A percentile compares a stretch with the other conserved stretches of the same genome.
Evolutionary conservation across 2,113 vertebrate genomes (phyloP).

Genomic region (Silurus asotus): DNA sequence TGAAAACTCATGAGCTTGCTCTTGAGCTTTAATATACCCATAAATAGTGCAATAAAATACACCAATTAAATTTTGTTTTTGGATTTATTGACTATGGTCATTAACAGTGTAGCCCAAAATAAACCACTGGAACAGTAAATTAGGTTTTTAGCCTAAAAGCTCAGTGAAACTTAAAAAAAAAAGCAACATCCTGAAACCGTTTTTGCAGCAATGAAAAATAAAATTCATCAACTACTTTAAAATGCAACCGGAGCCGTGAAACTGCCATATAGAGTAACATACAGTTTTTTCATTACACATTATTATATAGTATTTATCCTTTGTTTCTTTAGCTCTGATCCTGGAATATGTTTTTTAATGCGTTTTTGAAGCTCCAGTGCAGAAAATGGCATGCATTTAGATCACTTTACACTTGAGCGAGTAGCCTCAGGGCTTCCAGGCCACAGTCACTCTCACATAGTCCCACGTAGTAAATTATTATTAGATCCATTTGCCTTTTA

Average conservation of each 20-base stretch:
- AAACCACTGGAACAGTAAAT: not conserved
- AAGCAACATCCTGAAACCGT: not conserved
- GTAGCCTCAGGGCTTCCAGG: not conserved
- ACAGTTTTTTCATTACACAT: not conserved
- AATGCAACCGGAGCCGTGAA: too few species aligned
- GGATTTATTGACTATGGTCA: not conserved
- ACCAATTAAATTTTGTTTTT: not conserved
- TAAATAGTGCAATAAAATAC: not conserved
- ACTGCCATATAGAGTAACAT: not conserved
- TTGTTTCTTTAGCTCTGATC: not conserved
- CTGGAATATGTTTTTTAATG: not conserved
- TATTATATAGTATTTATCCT: not conserved
- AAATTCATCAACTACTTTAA: not conserved
- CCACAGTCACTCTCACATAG: slow-evolving; percentile 10
- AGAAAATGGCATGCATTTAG: not conserved
- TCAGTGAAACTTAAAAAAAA: not conserved
- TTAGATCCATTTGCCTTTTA: slow-evolving; percentile 30
- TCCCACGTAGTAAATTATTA: slow-evolving; percentile 17
- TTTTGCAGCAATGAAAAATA: not conserved
- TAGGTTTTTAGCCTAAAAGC: not conserved
- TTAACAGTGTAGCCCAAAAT: not conserved
- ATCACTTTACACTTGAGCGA: slow-evolving; percentile 10
- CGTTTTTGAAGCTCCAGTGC: not conserved
- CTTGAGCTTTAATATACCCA: not conserved
- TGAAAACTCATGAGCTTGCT: too few species aligned